phyloP scores from a whole-genome alignment of 2,888 invertebrate species.

The Tiphia femorata region DNA sequence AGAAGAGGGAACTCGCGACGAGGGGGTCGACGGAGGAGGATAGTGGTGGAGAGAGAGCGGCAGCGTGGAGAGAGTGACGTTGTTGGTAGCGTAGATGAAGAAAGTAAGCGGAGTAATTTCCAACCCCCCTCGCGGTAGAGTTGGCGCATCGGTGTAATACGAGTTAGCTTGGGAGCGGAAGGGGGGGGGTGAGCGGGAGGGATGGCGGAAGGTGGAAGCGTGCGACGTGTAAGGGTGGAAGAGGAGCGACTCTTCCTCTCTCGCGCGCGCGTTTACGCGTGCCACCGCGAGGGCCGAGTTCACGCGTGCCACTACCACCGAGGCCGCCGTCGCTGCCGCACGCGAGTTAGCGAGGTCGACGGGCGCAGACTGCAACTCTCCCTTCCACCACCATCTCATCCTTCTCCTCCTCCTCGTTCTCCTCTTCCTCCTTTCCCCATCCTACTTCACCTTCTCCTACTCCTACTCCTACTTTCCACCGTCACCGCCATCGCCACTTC shows the following conservation, averaged over 20 bases:
- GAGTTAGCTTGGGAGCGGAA: background rate
- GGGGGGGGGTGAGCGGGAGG: slow-evolving; percentile 20
- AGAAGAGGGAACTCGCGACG: background rate
- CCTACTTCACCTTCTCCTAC: slow-evolving; percentile 1
- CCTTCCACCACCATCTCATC: slow-evolving; percentile 25
- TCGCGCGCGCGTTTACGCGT: slow-evolving; percentile 38
- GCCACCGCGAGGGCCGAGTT: too few species aligned
- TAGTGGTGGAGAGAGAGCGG: too few species aligned
- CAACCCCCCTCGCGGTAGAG: too few species aligned
- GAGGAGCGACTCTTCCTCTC: too few species aligned
- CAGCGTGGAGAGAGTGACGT: too few species aligned
- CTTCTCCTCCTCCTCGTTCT: slow-evolving; percentile 15
- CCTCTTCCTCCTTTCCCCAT: slow-evolving; percentile 4
- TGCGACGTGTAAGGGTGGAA: slow-evolving; percentile 2
- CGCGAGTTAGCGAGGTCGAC: slow-evolving; percentile 41
- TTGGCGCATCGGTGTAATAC: too few species aligned
- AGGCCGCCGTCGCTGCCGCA: slow-evolving; percentile 15
- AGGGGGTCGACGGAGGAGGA: too few species aligned
- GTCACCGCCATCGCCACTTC: slow-evolving; percentile 16
- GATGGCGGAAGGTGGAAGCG: slow-evolving; percentile 6
- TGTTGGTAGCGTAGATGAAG: slow-evolving; percentile 21
- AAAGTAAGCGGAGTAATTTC: background rate
- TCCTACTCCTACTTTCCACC: slow-evolving; percentile 18
- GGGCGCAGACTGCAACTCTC: slow-evolving; percentile 32
- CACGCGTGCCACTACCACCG: slow-evolving; percentile 47